Base-by-base conservation (phyloP, 2,797 vertebrate species). In the Amniataba percoides region DNA sequence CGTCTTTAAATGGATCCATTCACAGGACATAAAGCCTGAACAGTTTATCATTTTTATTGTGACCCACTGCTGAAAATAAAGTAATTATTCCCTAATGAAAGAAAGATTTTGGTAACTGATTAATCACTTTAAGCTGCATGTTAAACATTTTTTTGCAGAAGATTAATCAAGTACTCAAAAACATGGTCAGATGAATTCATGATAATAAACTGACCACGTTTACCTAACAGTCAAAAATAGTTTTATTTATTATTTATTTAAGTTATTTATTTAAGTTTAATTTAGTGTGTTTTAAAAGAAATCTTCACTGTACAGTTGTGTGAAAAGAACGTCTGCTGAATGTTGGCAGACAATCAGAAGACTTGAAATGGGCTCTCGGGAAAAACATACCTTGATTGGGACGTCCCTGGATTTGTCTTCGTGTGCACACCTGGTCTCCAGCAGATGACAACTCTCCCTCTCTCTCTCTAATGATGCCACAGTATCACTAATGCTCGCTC, bases 401-500 rank as follows among this genome's bases (percentile, higher is more conserved):
- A 79, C 40, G 42, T 77, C 13, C 42, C 19, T 18, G 2, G 16
- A 63, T 39, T 72, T 21, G 49, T 27, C 21, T 51, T 58, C 53
- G 48, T 60, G 43, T 43, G n/a, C 57, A 78, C 66, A 76, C 77
- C 86, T 82, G 87, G 76, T 2, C 34, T 55, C 18, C 2, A 10
- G 43, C 14, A 61, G 42, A 34, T 27, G 4, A 56, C 19, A 48
- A 60, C 45, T 70, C 51, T 57, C 70, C 46, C 74, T 36, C 34
- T 23, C 62, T 60, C 63, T 72, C 69, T 79, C 36, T 88, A 59
- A 81, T 82, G 70, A 71, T 45, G 55, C 53, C 39, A 18, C 57
- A 62, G 60, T 58, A 46, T 75, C 66, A 13, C 39, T 71, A 61
- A 80, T 31, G 27, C 27, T 60, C 2, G 43, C 55, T 73, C 57